Base-by-base conservation (phyloP, 2,797 vertebrate genomes). In the Micromesistius poutassou region DNA sequence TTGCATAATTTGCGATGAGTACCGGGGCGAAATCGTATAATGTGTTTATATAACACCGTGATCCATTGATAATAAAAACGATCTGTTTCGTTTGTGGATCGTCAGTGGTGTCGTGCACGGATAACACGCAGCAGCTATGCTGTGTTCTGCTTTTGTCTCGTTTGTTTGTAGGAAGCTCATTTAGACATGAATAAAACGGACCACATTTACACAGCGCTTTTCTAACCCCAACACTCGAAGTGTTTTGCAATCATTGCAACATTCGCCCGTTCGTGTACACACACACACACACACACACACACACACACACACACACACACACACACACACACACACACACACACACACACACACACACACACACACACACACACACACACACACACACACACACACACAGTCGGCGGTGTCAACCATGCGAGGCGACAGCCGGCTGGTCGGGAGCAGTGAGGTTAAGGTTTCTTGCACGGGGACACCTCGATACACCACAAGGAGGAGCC, bases 11-110 rank as follows among this genome's bases (percentile, higher is more conserved):
- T 35, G 9, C 82, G 80, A 84, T 77, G 75, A 89, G 83, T 78
- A 79, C 74, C 77, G 68, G 78, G 50, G 5, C 40, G 66, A 68
- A 38, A n/a, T 38, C 74, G 74, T 68, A 55, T 80, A 76, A 84
- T 81, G 85, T 82, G 77, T 85, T 87, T 87, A 81, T 71, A 55
- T 82, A 89, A 88, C 74, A 55, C 12, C 77, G 33, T 22, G 82
- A 79, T 74, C 78, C 74, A 81, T 83, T 82, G 77, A 77, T 72
- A 82, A 80, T 80, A 1, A 73, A 73, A 78, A 85, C 40, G 7
- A n/a, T 31, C 66, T 14, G 19, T 5, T n/a, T 22, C 28, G 46
- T 31, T 71, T 16, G n/a, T 1, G 13, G 30, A 14, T 30, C 68
- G 68, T 31, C 68, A 25, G 55, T 7, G 22, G n/a, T 6, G 25